Evolutionary conservation across 2,888 invertebrate species (phyloP).

Genomic region (Carpatolechia fugitivella): DNA sequence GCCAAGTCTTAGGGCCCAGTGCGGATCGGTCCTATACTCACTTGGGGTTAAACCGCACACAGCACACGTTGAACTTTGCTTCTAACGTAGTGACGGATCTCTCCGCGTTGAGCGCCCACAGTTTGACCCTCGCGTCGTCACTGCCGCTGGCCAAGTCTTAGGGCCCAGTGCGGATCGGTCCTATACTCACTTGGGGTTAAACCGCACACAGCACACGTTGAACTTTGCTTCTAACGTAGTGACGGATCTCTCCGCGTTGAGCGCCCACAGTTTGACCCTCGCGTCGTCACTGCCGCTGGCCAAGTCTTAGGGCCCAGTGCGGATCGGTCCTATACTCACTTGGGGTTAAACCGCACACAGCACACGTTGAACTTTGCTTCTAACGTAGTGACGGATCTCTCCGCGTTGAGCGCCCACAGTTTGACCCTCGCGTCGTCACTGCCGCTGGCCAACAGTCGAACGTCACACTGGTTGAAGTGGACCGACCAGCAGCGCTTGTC

Average conservation of each 20-base stretch:
- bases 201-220: slow-evolving; percentile 97
- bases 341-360: slow-evolving; percentile 84
- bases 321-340: neutral
- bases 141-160: slow-evolving; percentile 96
- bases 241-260: slow-evolving; percentile 88
- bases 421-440: slow-evolving; percentile 96
- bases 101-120: slow-evolving; percentile 85
- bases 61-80: slow-evolving; percentile 96
- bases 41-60: slow-evolving; percentile 95
- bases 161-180: too few species aligned
- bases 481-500: slow-evolving; percentile 98
- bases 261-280: slow-evolving; percentile 55
- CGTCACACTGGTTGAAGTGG: slow-evolving; percentile 95
- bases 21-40: slow-evolving; percentile 90
- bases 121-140: slow-evolving; percentile 81
- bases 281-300: slow-evolving; percentile 95
- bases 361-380: slow-evolving; percentile 97
- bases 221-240: slow-evolving; percentile 95
- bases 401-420: slow-evolving; percentile 93
- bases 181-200: slow-evolving; percentile 93
- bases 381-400: slow-evolving; percentile 88
- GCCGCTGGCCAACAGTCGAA: slow-evolving; percentile 92
- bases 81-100: slow-evolving; percentile 90
- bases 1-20: too few species aligned
- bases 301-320: neutral